Base-by-base conservation (phyloP, 2,113 vertebrate genomes). In the Elephantulus edwardii region DNA sequence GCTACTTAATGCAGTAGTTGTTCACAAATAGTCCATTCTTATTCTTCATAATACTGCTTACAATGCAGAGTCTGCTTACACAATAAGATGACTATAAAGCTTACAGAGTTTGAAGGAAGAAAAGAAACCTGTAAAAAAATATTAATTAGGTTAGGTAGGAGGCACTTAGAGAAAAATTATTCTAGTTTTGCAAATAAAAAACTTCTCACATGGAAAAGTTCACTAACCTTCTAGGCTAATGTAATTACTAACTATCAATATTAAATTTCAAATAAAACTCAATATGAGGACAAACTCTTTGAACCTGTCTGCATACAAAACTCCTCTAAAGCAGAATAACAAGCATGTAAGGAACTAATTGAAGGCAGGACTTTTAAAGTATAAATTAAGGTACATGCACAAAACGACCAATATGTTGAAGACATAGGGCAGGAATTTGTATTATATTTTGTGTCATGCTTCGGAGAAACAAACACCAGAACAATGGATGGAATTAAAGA, bases 301-400 rank as follows among this genome's bases (percentile, higher is more conserved):
- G 48, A 42, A 46, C 6, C 0, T 26, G 4, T 76, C 35, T 26
- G 8, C 9, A 35, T 5, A 62, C 5, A 46, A 20, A 6, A 44
- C 11, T 38, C 40, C 10, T 14, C 28, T 2, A 35, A 54, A 83
- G 9, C 46, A 19, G 1, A n/a, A 22, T 10, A n/a, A 22, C 52
- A 40, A 0, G 1, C 1, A 35, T 17, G 13, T 33, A 83, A 64
- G 9, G 17, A 13, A 13, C 3, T 7, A 20, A 20, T 3, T 13
- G 40, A 75, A 42, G 0, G 5, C 10, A 19, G 19, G 6, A 17
- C 16, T 24, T 68, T 46, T n/a, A 6, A 58, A 1, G 11, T 16
- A 35, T 2, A 8, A 9, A 26, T 78, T 16, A 2, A 64, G 22
- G 13, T 42, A 52, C 2, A 30, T 26, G 6, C 0, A 3, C 16